Evolutionary conservation across 2,113 vertebrate species (phyloP).

Genomic region (Aleadryas rufinucha): DNA sequence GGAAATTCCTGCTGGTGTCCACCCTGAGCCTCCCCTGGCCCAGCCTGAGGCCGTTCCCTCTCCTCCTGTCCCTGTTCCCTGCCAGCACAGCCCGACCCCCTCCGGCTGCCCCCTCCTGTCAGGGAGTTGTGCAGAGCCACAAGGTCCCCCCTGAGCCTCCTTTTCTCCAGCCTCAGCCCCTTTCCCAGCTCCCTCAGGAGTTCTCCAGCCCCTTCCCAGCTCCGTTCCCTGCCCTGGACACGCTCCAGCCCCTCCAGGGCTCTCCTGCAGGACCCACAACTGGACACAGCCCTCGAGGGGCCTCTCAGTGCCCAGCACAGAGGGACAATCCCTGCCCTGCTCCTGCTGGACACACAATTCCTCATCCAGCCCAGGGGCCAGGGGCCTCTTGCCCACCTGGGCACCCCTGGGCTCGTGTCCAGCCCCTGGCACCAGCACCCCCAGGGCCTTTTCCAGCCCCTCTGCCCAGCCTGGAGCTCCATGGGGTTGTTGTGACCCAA

Average conservation of each 20-base stretch:
- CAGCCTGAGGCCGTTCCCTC: background rate
- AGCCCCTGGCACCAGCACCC: background rate
- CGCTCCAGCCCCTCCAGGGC: too few species aligned
- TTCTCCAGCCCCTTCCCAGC: background rate
- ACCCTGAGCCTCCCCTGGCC: background rate
- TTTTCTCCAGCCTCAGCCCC: background rate
- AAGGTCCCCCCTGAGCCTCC: background rate
- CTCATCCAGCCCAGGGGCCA: background rate
- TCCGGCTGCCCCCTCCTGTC: background rate
- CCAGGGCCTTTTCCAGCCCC: background rate
- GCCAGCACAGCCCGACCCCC: background rate
- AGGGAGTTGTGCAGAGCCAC: background rate
- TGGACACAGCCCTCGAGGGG: too few species aligned
- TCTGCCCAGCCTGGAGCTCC: background rate
- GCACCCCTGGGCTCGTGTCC: background rate
- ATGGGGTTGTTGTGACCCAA: fast-evolving
- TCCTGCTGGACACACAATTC: background rate
- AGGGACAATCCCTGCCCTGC: background rate
- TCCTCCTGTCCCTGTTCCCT: background rate
- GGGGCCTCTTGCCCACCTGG: background rate
- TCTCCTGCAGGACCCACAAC: too few species aligned
- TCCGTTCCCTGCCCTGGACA: too few species aligned
- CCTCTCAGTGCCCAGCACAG: too few species aligned
- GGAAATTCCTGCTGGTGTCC: background rate
- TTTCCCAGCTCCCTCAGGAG: background rate